Conservation (phyloP, 2,797 vertebrate genomes). For the Dromococcyx pavoninus region DNA sequence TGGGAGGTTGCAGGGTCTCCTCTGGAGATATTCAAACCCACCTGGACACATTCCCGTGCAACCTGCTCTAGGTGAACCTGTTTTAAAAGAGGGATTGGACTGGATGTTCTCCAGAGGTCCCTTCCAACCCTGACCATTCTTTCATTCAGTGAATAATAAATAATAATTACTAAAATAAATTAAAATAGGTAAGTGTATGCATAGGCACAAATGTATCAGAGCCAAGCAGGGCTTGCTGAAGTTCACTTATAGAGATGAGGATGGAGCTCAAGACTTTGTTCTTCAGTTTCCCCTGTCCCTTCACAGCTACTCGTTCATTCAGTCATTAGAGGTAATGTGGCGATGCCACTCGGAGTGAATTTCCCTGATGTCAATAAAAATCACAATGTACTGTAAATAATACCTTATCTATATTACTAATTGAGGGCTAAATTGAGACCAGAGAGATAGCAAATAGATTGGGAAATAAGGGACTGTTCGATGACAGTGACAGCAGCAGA, state of each 20-base stretch:
- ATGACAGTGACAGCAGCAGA: neutral
- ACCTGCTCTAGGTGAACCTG: no score
- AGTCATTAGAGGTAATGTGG: neutral
- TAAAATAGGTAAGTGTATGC: neutral
- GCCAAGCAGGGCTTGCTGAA: neutral
- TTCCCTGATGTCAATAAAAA: constrained; percentile 24
- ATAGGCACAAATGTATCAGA: neutral
- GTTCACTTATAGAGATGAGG: neutral
- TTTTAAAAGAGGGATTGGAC: no score
- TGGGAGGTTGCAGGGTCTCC: no score
- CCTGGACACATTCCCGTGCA: no score
- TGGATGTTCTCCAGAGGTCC: no score
- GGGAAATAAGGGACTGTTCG: neutral
- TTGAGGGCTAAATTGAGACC: neutral
- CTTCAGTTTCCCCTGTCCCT: neutral
- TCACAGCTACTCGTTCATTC: neutral
- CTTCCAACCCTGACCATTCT: no score
- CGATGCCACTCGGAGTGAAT: neutral
- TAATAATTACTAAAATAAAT: neutral
- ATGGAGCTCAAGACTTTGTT: neutral
- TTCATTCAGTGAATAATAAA: neutral
- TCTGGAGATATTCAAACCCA: no score
- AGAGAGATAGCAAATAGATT: neutral
- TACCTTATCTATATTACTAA: neutral
- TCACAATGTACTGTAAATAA: neutral